These are phyloP conservation scores for Neoascia interrupta DNA, from an alignment of 2,888 invertebrate genomes.

Conservation along the genomic window DNA sequence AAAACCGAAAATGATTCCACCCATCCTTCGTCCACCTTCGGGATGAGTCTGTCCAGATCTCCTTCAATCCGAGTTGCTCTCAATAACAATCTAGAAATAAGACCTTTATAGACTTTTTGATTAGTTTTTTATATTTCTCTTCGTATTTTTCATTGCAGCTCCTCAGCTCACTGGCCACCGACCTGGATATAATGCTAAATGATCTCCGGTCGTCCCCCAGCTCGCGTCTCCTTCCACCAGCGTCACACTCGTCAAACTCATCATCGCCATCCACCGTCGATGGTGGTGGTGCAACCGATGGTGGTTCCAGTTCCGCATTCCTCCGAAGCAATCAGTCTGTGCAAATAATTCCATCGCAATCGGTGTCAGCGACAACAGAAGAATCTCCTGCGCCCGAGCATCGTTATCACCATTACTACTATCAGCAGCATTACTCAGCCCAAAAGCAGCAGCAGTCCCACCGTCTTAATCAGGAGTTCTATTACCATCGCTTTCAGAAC, in stretches of 20 bases:
- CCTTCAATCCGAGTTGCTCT: no score
- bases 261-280: slow-evolving; percentile 50
- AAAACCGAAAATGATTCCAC: no score
- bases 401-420: slow-evolving; percentile 66
- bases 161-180: slow-evolving; percentile 89
- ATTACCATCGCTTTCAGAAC: slow-evolving; percentile 63
- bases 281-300: slow-evolving; percentile 16
- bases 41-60: no score
- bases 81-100: not conserved
- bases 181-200: slow-evolving; percentile 91
- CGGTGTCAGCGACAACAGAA: slow-evolving; percentile 56
- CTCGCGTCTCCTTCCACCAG: slow-evolving; percentile 72
- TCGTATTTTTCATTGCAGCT: slow-evolving; percentile 85
- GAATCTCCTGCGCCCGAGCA: slow-evolving; percentile 59
- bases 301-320: slow-evolving; percentile 65
- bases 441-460: slow-evolving; percentile 69
- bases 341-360: slow-evolving; percentile 69
- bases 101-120: slow-evolving; percentile 13
- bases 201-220: slow-evolving; percentile 87
- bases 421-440: slow-evolving; percentile 68
- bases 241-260: slow-evolving; percentile 44
- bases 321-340: slow-evolving; percentile 71
- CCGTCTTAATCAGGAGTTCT: slow-evolving; percentile 71
- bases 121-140: no score
- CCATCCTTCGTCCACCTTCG: no score